Evolutionary conservation across 2,797 vertebrate genomes (phyloP).

Genomic region (Gymnothorax reevesii): DNA sequence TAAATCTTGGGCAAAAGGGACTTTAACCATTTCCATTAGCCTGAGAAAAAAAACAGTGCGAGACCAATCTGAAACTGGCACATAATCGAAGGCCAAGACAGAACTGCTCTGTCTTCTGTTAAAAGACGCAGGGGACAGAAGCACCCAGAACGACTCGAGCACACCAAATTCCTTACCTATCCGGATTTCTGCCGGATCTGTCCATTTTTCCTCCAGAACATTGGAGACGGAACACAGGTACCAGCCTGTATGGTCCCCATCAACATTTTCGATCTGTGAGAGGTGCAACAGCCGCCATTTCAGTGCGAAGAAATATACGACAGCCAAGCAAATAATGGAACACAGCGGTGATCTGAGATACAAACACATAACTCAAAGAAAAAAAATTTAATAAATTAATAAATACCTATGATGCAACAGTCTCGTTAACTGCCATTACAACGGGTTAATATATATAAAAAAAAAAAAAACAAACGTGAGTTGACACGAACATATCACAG

Average conservation of each 20-base stretch:
- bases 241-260: conserved; percentile 63
- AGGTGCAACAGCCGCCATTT: conserved; percentile 12
- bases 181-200: conserved; percentile 69
- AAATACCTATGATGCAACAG: background rate
- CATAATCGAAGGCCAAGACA: background rate
- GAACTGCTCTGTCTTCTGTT: background rate
- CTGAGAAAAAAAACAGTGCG: background rate
- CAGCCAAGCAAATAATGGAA: background rate
- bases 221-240: conserved; percentile 85
- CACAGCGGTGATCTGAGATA: background rate
- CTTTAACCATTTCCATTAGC: background rate
- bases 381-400: conserved; percentile 5
- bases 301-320: background rate
- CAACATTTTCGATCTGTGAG: conserved; percentile 67
- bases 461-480: background rate
- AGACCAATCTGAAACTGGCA: background rate
- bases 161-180: conserved; percentile 58
- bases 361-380: conserved; percentile 5
- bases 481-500: background rate
- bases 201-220: conserved; percentile 76
- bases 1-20: conserved; percentile 38
- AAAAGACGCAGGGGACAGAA: background rate
- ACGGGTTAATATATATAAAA: background rate
- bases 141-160: background rate
- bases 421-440: background rate